phyloP scores from a whole-genome alignment of 37 sponge, comb jelly and placozoan species.

The Cladorhizidae sp. region DNA sequence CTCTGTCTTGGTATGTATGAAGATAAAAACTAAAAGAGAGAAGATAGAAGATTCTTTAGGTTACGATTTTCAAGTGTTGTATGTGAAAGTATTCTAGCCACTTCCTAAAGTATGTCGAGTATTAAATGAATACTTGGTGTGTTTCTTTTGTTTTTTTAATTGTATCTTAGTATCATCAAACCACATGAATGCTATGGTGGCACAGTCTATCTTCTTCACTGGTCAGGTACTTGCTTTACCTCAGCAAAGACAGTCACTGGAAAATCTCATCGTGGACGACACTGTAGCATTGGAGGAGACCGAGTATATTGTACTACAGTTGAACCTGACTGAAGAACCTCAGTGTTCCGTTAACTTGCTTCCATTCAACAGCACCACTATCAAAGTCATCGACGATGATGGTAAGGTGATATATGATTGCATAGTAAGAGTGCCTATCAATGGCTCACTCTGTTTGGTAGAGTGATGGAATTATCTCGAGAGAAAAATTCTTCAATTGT shows the following conservation, averaged over 20 bases:
- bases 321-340: not conserved
- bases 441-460: not conserved
- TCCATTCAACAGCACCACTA: not conserved
- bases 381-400: not conserved
- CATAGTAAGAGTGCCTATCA: not conserved
- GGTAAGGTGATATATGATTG: not conserved
- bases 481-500: no score
- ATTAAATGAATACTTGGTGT: no score
- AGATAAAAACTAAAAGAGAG: no score
- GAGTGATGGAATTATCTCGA: not conserved
- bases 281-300: constrained; percentile 6
- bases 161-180: not conserved
- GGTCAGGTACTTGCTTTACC: not conserved
- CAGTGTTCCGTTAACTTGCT: not conserved
- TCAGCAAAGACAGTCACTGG: not conserved
- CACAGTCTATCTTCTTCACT: not conserved
- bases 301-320: not conserved
- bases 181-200: not conserved
- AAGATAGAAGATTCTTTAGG: no score
- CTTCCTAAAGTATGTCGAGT: no score
- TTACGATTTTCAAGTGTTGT: no score
- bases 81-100: no score
- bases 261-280: not conserved
- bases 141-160: not conserved
- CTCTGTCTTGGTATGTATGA: no score